phyloP scores from a whole-genome alignment of 2,113 vertebrate species.

The Psephotus haematonotus region DNA sequence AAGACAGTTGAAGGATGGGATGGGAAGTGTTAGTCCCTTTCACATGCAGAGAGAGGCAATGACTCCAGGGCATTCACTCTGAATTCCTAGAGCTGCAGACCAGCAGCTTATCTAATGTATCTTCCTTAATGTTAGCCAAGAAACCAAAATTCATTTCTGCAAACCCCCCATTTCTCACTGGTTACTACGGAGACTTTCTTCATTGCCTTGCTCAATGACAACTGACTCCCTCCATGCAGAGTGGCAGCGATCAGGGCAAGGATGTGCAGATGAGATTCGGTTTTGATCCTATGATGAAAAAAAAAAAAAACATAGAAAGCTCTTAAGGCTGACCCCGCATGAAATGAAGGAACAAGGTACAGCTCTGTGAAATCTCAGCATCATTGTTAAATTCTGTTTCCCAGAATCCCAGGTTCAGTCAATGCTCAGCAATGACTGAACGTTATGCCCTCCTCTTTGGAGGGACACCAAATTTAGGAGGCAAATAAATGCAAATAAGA shows the following conservation, averaged over 20 bases:
- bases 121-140: background rate
- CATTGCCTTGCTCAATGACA: accelerated
- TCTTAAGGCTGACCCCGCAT: background rate
- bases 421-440: background rate
- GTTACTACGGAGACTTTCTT: background rate
- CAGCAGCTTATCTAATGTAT: background rate
- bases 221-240: background rate
- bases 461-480: background rate
- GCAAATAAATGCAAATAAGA: background rate
- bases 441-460: accelerated
- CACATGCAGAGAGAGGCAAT: background rate
- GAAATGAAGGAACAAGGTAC: background rate
- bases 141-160: background rate
- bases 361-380: background rate
- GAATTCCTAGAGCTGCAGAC: background rate
- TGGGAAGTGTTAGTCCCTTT: background rate
- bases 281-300: background rate
- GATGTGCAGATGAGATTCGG: background rate
- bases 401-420: background rate
- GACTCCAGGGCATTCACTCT: background rate
- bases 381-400: background rate
- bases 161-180: background rate
- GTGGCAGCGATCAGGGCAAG: background rate
- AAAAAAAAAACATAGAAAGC: background rate
- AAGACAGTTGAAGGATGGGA: background rate